phyloP scores from a whole-genome alignment of 2,888 invertebrate genomes.

The Chymomyza caudatula region DNA sequence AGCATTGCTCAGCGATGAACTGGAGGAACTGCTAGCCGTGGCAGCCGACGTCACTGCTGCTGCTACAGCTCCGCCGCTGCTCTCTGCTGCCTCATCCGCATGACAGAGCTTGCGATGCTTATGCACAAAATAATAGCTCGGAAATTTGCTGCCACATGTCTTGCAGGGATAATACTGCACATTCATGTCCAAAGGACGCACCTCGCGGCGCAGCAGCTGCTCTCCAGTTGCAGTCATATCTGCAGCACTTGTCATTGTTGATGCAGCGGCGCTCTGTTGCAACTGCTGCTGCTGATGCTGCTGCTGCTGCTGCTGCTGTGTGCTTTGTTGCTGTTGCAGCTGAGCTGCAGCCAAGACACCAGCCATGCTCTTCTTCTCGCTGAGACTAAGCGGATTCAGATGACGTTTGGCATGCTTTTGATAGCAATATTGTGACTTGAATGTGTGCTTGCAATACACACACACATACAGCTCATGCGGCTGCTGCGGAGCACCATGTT shows the following conservation, averaged over 20 bases:
- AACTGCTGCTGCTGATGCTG: not conserved
- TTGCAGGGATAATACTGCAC: conserved; percentile 96
- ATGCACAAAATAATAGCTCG: conserved; percentile 95
- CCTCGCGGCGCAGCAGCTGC: conserved; percentile 79
- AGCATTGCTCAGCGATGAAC: conserved; percentile 11
- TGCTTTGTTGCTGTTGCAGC: conserved; percentile 1
- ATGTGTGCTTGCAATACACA: conserved; percentile 87
- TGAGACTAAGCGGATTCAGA: conserved; percentile 82
- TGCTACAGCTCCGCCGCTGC: conserved; percentile 54
- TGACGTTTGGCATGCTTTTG: conserved; percentile 87
- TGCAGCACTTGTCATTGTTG: too few relatives aligned
- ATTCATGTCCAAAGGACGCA: conserved; percentile 85
- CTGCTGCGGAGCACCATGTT: conserved; percentile 34
- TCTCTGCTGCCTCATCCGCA: conserved; percentile 79
- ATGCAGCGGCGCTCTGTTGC: conserved; percentile 1
- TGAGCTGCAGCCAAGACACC: not conserved
- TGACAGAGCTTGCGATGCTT: conserved; percentile 93
- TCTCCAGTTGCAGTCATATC: conserved; percentile 37
- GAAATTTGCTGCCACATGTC: conserved; percentile 94
- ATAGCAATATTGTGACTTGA: conserved; percentile 91
- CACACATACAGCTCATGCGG: conserved; percentile 82
- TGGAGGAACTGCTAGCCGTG: conserved; percentile 8
- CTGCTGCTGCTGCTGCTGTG: conserved; percentile 10
- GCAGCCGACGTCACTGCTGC: conserved; percentile 6
- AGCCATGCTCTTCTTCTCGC: conserved; percentile 32